Percentiles rank a stretch among this genome's conserved stretches.
Evolutionary conservation across 2,888 invertebrate species (phyloP).

Genomic region (Eupithecia subumbrata): DNA sequence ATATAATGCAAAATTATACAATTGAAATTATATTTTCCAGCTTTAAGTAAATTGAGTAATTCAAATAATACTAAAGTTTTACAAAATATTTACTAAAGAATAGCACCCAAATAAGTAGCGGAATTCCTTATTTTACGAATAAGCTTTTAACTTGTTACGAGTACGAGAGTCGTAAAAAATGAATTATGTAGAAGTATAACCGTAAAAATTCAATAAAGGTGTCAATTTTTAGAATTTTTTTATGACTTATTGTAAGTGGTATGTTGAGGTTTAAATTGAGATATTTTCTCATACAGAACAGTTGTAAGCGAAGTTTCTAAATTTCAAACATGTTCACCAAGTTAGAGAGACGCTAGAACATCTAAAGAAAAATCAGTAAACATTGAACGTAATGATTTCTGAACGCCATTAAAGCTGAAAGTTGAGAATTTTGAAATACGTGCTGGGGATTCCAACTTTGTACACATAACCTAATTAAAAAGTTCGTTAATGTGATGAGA

Average conservation of each 20-base stretch:
- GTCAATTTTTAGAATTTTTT: conserved; percentile 56
- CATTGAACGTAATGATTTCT: conserved; percentile 23
- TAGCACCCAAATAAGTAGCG: background rate
- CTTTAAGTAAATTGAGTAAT: background rate
- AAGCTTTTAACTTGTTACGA: conserved; percentile 28
- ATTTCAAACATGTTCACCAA: conserved; percentile 4
- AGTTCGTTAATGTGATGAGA: conserved; percentile 53
- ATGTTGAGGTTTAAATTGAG: conserved; percentile 38
- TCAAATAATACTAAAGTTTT: background rate
- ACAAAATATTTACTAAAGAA: background rate
- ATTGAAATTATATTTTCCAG: background rate
- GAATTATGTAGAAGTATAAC: conserved; percentile 58
- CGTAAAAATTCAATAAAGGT: conserved; percentile 67
- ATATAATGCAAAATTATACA: background rate
- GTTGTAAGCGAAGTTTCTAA: background rate
- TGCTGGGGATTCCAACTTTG: conserved; percentile 49
- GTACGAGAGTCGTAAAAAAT: conserved; percentile 55
- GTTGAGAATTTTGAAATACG: conserved; percentile 53
- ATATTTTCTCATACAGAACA: background rate
- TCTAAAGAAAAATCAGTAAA: conserved; percentile 11
- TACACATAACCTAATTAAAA: conserved; percentile 56
- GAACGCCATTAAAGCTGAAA: conserved; percentile 49
- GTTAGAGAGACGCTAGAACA: background rate
- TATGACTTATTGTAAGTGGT: conserved; percentile 48
- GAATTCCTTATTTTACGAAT: conserved; percentile 40